These are phyloP conservation scores for Eilema caniola DNA, from an alignment of 2,888 invertebrate genomes.

Conservation along the genomic window DNA sequence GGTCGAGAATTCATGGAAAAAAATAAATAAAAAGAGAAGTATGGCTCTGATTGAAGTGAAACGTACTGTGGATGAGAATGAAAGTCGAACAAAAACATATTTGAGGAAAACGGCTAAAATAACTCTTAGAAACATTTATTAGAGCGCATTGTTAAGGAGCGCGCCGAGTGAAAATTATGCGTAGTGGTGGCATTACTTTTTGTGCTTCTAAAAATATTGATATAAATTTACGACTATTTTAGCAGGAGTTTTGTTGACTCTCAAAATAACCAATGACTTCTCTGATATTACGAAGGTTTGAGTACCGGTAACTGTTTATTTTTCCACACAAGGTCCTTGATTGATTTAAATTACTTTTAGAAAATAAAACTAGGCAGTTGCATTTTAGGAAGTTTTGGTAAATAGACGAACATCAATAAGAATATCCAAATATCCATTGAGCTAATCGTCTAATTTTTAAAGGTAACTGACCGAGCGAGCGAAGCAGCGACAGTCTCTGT, in stretches of 20 bases:
- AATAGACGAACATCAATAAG: background rate
- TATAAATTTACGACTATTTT: background rate
- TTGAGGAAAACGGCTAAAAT: constrained; percentile 15
- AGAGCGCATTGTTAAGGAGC: constrained; percentile 4
- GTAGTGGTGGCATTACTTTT: background rate
- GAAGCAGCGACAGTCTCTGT: too few relatives aligned
- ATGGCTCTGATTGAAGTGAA: constrained; percentile 14
- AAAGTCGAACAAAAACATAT: constrained; percentile 17
- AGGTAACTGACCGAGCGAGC: too few relatives aligned
- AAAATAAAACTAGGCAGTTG: too few relatives aligned
- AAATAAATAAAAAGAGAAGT: constrained; percentile 9
- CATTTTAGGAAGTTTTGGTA: too few relatives aligned
- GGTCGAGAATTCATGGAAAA: constrained; percentile 5
- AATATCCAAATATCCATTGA: background rate
- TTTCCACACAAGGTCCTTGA: too few relatives aligned
- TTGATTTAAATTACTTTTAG: background rate
- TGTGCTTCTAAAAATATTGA: background rate
- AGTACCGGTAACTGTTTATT: too few relatives aligned
- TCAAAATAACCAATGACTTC: background rate
- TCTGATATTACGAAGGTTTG: background rate
- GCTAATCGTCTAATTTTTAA: background rate
- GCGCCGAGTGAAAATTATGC: constrained; percentile 9
- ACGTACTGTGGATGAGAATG: constrained; percentile 16
- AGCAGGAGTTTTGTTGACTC: background rate
- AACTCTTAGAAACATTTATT: constrained; percentile 19